A percentile compares a stretch with the other conserved stretches of the same genome.
Evolutionary conservation across 2,888 invertebrate species (phyloP).

Genomic region (Andrena hattorfiana): DNA sequence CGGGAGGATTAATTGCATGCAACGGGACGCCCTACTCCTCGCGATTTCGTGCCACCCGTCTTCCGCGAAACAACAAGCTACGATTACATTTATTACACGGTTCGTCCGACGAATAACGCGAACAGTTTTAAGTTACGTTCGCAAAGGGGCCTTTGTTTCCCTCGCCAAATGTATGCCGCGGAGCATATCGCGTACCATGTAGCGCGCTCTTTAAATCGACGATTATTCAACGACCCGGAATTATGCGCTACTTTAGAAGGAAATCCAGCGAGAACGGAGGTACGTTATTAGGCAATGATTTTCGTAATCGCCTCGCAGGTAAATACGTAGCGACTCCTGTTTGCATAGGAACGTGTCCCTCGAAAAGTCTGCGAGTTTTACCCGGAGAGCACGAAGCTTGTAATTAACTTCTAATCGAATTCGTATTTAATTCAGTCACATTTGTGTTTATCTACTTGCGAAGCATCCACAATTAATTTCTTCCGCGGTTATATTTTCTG

Average conservation of each 20-base stretch:
- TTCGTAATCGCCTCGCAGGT: constrained; percentile 29
- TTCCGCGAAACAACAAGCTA: constrained; percentile 11
- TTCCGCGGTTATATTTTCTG: too few relatives aligned
- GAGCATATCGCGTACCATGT: not conserved
- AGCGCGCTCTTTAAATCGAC: constrained; percentile 5
- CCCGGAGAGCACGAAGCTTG: not conserved
- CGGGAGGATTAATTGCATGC: constrained; percentile 27
- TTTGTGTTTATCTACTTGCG: too few relatives aligned
- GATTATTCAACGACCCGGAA: constrained; percentile 15
- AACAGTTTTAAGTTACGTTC: constrained; percentile 24
- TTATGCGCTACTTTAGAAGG: constrained; percentile 23
- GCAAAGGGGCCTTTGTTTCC: constrained; percentile 23
- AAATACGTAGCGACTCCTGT: not conserved
- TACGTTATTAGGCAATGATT: constrained; percentile 31
- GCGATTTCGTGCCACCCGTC: constrained; percentile 13
- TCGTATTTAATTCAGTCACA: too few relatives aligned
- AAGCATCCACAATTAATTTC: too few relatives aligned
- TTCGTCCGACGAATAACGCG: constrained; percentile 24
- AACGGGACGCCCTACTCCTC: not conserved
- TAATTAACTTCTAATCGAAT: too few relatives aligned
- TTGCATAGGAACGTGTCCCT: not conserved
- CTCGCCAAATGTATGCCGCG: constrained; percentile 19
- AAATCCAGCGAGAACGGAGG: not conserved
- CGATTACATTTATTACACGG: constrained; percentile 22
- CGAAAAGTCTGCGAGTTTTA: constrained; percentile 2